Base-by-base conservation (phyloP, 2,888 invertebrate genomes). In the Agrochola macilenta region DNA sequence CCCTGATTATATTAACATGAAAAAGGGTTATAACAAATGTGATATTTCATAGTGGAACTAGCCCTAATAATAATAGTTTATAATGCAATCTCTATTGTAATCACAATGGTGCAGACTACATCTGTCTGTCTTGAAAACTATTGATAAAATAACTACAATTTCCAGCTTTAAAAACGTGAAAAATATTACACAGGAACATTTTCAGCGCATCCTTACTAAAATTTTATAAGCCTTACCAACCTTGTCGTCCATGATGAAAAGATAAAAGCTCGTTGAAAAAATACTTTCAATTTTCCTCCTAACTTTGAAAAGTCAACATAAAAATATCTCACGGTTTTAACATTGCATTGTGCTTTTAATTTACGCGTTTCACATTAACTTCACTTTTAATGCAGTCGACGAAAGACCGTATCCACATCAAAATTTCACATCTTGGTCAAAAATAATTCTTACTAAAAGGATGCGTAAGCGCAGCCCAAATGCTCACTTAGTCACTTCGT, bases 401-500 rank as follows among this genome's bases (percentile, higher is more conserved):
- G 90, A 92, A 90, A 91, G 78, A 82, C 79, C 78, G 85, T 86
- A 82, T 91, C 87, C 86, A 84, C 87, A 71, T 76, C 86, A 87
- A 90, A 89, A 83, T 69, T 57, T 84, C 76, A 70, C 72, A 76
- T 71, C 83, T 81, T 78, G 81, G 70, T 89, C 74, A 81, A 88
- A 91, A 89, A 90, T 90, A 91, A 88, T 83, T 88, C 83, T 83
- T 81, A 80, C 82, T 90, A 91, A 92, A 91, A 90, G 81, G 88
- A 91, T 92, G 92, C 90, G 91, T 91, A 89, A 90, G 88, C 89
- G 85, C 88, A 74, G 88, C 86, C 86, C 85, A 89, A 91, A 91
- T 80, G 88, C 83, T 87, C 90, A 90, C 88, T 94, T 93, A 94
- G 92, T 94, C 94, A 95, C 90, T 90, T 87, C 86, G 91, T 92